Base-by-base conservation (phyloP, 2,113 vertebrate genomes). In the Athene noctua region DNA sequence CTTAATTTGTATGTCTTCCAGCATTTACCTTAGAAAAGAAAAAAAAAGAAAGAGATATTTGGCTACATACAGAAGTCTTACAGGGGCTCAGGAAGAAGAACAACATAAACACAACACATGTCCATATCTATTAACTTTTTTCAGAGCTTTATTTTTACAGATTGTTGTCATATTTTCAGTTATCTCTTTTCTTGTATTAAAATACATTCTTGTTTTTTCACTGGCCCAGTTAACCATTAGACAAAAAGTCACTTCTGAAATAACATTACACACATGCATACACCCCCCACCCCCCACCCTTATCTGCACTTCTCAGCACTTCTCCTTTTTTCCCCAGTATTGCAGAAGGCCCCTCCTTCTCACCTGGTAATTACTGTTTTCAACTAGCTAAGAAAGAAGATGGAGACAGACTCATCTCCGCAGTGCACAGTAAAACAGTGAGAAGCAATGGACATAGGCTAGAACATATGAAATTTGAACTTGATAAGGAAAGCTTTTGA, bases 231-330 rank as follows among this genome's bases (percentile, higher is more conserved):
- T 71, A 79, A 51, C 11, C 32, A 47, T 26, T 32, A 46, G 17
- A 55, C 12, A 87, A 63, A 74, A 88, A 75, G 19, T 8, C 19
- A 59, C 17, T 72, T 71, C 4, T 29, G 11, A 88, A 55, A 80
- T 65, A 46, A 32, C 27, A 74, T 66, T 30, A 30, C 9, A 21
- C 3, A 5, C 13, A 1, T 21, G 3, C 5, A 30, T 8, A 21
- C 3, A 5, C 13, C 1, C 27, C 1, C 38, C 38, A 7, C 38
- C 38, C 27, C 1, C 13, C 1, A 23, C 1, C 3, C 14, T 36
- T 38, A 52, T 12, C 15, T 36, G 38, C 16, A 34, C 19, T 72
- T 59, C 13, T 77, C 16, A 11, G 0, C 59, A 54, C 29, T 67
- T 65, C 21, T 75, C 20, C 21, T 71, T 79, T 79, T 30, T 3